Evolutionary conservation across 2,888 invertebrate species (phyloP).

Genomic region (Ophion ellenae): DNA sequence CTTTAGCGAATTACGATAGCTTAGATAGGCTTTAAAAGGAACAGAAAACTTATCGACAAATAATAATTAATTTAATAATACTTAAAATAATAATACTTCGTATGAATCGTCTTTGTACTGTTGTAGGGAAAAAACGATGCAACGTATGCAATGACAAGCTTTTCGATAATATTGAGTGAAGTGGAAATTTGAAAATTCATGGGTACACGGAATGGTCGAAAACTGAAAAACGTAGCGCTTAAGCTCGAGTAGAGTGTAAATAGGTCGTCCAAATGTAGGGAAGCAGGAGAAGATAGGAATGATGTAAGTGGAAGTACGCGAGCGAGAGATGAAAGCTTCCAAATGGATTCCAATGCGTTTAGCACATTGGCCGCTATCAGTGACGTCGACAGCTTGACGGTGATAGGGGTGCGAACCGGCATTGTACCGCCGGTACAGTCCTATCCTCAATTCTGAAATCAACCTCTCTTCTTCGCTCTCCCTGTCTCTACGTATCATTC

Average conservation of each 20-base stretch:
- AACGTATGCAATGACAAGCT: too few relatives aligned
- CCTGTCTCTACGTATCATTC: slow-evolving; percentile 27
- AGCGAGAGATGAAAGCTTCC: slow-evolving; percentile 65
- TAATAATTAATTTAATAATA: too few relatives aligned
- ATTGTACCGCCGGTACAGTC: slow-evolving; percentile 73
- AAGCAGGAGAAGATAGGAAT: slow-evolving; percentile 47
- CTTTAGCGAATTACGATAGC: too few relatives aligned
- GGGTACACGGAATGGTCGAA: background rate
- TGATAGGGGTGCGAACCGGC: slow-evolving; percentile 77
- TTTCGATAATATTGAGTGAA: background rate
- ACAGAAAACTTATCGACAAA: too few relatives aligned
- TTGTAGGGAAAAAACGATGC: too few relatives aligned
- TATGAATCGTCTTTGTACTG: too few relatives aligned
- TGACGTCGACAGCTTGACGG: slow-evolving; percentile 74
- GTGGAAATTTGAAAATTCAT: background rate
- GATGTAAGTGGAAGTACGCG: slow-evolving; percentile 49
- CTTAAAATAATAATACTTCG: too few relatives aligned
- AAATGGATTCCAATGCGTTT: slow-evolving; percentile 77
- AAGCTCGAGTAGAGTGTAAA: background rate
- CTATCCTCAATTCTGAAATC: slow-evolving; percentile 74
- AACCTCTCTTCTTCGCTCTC: slow-evolving; percentile 41
- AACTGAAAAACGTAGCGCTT: background rate
- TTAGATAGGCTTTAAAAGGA: too few relatives aligned
- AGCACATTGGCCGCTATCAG: slow-evolving; percentile 77
- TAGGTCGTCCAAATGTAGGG: background rate